Percentiles rank a stretch among this genome's conserved stretches.
phyloP scores from a whole-genome alignment of 2,888 invertebrate species.

The Autographa gamma region DNA sequence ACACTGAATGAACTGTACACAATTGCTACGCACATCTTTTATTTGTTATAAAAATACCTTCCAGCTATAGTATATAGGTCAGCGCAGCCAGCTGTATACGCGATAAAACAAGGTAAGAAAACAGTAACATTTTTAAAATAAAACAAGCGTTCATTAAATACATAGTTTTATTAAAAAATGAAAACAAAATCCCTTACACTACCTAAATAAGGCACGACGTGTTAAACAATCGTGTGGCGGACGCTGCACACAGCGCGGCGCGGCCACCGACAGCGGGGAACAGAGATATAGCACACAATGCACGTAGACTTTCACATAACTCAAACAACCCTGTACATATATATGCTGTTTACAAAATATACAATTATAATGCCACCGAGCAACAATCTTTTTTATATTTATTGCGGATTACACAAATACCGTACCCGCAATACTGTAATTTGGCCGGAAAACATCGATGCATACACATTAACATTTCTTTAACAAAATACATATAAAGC shows the following conservation, averaged over 20 bases:
- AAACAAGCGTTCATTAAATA: constrained; percentile 74
- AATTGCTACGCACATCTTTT: neutral
- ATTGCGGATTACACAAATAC: constrained; percentile 47
- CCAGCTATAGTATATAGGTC: neutral
- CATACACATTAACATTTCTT: constrained; percentile 40
- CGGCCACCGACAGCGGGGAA: constrained; percentile 47
- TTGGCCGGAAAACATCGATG: constrained; percentile 71
- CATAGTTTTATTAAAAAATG: constrained; percentile 87
- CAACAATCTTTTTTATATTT: constrained; percentile 37
- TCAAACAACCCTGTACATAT: constrained; percentile 68
- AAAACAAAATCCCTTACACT: constrained; percentile 87
- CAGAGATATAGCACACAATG: constrained; percentile 59
- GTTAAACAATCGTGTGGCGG: constrained; percentile 68
- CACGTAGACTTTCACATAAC: constrained; percentile 56
- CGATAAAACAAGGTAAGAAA: neutral
- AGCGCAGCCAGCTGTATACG: neutral
- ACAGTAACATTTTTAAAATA: constrained; percentile 28
- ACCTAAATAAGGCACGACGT: constrained; percentile 88
- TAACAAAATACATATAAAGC: constrained; percentile 43
- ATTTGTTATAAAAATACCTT: constrained; percentile 1
- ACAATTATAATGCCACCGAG: constrained; percentile 61
- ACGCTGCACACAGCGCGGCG: constrained; percentile 35
- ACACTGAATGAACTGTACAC: neutral
- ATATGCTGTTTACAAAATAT: constrained; percentile 70
- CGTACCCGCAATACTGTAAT: constrained; percentile 61